These are phyloP conservation scores for Oryzias celebensis DNA, from an alignment of 2,113 vertebrate species.

Conservation along the genomic window DNA sequence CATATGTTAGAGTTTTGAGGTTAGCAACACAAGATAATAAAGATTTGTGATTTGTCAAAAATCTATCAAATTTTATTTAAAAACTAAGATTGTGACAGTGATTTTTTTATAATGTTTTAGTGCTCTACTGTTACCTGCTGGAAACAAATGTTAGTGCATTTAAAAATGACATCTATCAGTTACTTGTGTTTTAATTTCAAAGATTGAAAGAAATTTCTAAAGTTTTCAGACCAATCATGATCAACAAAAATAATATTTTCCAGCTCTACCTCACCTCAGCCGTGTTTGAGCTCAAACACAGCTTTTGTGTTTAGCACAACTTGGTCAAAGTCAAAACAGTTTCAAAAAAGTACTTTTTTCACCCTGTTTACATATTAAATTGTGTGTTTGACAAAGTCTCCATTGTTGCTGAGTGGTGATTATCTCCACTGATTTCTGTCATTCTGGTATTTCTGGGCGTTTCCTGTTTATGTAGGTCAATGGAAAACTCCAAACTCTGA, in stretches of 20 bases:
- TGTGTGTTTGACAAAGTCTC: constrained; percentile 53
- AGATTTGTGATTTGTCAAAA: too few relatives aligned
- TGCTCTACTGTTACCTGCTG: too few relatives aligned
- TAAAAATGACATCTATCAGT: too few relatives aligned
- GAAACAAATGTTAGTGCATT: too few relatives aligned
- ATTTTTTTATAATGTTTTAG: too few relatives aligned
- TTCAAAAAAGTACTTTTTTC: neutral
- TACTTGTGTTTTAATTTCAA: too few relatives aligned
- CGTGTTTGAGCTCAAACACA: neutral
- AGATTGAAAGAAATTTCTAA: too few relatives aligned
- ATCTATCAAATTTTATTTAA: too few relatives aligned
- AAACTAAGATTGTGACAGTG: too few relatives aligned
- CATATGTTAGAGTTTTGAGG: too few relatives aligned
- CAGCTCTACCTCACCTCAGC: constrained; percentile 1
- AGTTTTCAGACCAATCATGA: too few relatives aligned
- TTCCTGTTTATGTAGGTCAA: constrained; percentile 64
- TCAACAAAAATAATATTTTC: constrained; percentile 5
- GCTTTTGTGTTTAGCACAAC: neutral
- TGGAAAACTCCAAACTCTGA: constrained; percentile 35
- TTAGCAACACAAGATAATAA: too few relatives aligned
- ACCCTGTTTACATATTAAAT: constrained; percentile 53
- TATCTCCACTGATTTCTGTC: constrained; percentile 55
- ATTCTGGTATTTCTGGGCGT: constrained; percentile 25
- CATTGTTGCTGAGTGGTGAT: constrained; percentile 55
- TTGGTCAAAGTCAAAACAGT: neutral